These are phyloP conservation scores for Phalacrocorax pelagicus DNA, from an alignment of 2,113 vertebrate genomes.

Conservation along the genomic window DNA sequence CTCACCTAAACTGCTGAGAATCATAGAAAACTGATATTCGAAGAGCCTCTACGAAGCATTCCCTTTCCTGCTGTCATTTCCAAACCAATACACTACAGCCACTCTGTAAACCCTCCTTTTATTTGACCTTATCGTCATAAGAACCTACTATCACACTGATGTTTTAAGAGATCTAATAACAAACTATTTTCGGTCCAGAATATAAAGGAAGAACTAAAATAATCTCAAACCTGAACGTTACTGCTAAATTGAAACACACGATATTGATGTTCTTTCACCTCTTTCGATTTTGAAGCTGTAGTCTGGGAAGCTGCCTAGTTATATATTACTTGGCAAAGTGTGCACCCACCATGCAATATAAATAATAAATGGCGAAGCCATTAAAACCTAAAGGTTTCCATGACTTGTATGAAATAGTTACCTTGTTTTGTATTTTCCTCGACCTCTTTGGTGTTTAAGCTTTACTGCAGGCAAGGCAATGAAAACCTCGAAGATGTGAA, in stretches of 20 bases:
- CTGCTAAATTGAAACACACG: neutral
- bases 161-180: neutral
- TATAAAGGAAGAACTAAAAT: slow-evolving; percentile 25
- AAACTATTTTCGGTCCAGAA: neutral
- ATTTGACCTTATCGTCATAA: neutral
- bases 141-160: neutral
- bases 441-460: neutral
- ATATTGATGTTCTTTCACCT: neutral
- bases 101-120: neutral
- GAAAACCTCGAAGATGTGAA: neutral
- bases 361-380: slow-evolving; percentile 42
- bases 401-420: neutral
- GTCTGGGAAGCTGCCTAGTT: neutral
- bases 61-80: neutral
- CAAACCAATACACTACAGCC: neutral
- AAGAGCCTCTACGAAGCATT: neutral
- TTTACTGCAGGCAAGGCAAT: neutral
- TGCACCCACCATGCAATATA: neutral
- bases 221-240: neutral
- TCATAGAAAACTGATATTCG: neutral
- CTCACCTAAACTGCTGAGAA: neutral
- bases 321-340: slow-evolving; percentile 7
- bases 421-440: neutral
- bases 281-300: neutral
- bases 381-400: slow-evolving; percentile 13